Base-by-base conservation (phyloP, 2,113 vertebrate genomes). In the Alethe diademata region DNA sequence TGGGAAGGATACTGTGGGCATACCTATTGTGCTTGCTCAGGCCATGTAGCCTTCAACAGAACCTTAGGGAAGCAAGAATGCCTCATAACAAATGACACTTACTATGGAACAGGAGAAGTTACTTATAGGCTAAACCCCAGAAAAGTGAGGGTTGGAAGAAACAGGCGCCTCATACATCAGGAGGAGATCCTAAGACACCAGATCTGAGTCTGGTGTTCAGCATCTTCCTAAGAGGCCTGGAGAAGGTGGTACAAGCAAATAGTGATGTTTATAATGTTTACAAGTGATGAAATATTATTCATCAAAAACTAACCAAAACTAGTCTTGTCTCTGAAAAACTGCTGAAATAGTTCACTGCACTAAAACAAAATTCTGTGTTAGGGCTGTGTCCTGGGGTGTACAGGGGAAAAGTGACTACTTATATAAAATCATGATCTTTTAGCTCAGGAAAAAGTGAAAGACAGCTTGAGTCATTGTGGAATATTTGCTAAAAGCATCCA, bases 381-480 rank as follows among this genome's bases (percentile, higher is more conserved):
- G 16, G 40, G 43, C 43, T 94, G 66, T 71, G n/a, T n/a, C n/a
- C n/a, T n/a, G n/a, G n/a, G n/a, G n/a, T n/a, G n/a, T n/a, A n/a
- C 87, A 40, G 42, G 45, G 45, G 25, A 79, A 67, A 92, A 96
- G 50, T 88, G 71, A 42, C 88, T 92, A 33, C 28, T 72, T 76
- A 50, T 6, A 73, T 33, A 57, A 91, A 93, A 78, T 71, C 67
- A 56, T 60, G 38, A 57, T 76, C 40, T 76, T 58, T 69, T 65
- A 70, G 28, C 78, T 88, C 50, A 83, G 58, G 42, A 83, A 54
- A 78, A 92, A 45, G 20, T 40, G 40, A 69, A 81, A 86, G 88
- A 79, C 58, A 86, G 40, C 23, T 88, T 90, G 86, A 95, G 35
- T 83, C 78, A 73, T 23, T 93, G 48, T 50, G 42, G 47, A 89